Evolutionary conservation across 2,113 vertebrate genomes (phyloP), one percentile per base, ranked within the genome.

Genomic region (Podarcis raffonei): DNA sequence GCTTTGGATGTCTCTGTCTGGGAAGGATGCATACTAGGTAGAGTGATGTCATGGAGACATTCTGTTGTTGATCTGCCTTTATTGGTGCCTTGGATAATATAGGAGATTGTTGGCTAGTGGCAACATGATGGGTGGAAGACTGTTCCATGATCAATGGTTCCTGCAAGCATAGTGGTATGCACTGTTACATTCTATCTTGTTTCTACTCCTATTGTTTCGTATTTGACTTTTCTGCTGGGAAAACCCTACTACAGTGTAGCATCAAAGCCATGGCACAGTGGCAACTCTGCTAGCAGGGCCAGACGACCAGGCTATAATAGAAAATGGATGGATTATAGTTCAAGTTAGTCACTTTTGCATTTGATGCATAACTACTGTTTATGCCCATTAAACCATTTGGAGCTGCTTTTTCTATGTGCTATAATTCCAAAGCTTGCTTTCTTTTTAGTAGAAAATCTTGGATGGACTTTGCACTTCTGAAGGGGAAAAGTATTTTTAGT

Each of bases 401-500:
- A 48, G 7, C 20, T 84, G 27, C n/a, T 23, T 84, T 53, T 32
- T 53, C 66, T 72, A 11, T 89, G 62, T 89, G 25, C 72, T 39
- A 13, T 78, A 81, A 25, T 4, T 82, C 48, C 89, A 48, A 77
- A 86, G 12, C 18, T 72, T 48, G 4, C 37, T 37, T 37, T 53
- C 11, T 53, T 87, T 92, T 30, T 85, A 76, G 75, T 88, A 81
- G 18, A 2, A 80, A 57, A 59, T 0, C 35, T 91, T 90, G 4
- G 48, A 42, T 75, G 5, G 20, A 59, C 13, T 65, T 48, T 75
- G 62, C 27, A 53, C 20, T 79, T 87, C 1, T 81, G 4, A 35
- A 3, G 75, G 69, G 23, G 22, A 77, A 77, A 88, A 89, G 30
- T 48, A 11, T 11, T 89, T 92, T 27, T 85, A 76, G 75, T 85